Evolutionary conservation across 2,888 invertebrate genomes (phyloP), one percentile per base, ranked within the genome.

Genomic region (Ormia ochracea): DNA sequence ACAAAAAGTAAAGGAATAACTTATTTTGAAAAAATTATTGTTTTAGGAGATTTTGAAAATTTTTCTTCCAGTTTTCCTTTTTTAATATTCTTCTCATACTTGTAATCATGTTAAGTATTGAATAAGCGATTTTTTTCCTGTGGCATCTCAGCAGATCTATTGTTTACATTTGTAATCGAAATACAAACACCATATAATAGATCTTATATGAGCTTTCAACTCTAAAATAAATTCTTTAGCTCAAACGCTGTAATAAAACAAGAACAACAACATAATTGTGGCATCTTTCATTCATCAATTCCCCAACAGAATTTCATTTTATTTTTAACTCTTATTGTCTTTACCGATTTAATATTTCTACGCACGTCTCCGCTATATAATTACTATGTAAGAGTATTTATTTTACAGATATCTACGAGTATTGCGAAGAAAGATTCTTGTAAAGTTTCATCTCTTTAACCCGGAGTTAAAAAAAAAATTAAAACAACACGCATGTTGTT

Each of bases 371-470:
- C 7, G 12, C 45, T 63, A 38, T 54, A 19, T 54, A 76, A 76
- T 69, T 76, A 31, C 61, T 54, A 10, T 43, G 21, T 54, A n/a
- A n/a, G n/a, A n/a, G n/a, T n/a, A n/a, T 56, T 28, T 56, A 14
- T 4, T 50, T 28, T 38, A 17, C 38, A 28, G 41, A 31, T 45
- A 58, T 52, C 38, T 38, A n/a, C n/a, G n/a, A n/a, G n/a, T n/a
- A 56, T 63, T 61, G 45, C 38, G 23, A 69, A 23, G 48, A 70
- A 77, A 77, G 69, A 48, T 56, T 69, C 33, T 68, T 54, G 48
- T 75, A 56, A 63, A 63, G 48, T 76, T 63, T 70, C 41, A 77
- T 77, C 63, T 77, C 38, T 77, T 77, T 77, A 77, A 77, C 76
- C 76, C 69, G 54, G 45, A 76, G 54, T 68, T 41, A 56, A 41